Evolutionary conservation across 2,797 vertebrate species (phyloP), one percentile per base, ranked within the genome.

Genomic region (Otolemur crassicaudatus): DNA sequence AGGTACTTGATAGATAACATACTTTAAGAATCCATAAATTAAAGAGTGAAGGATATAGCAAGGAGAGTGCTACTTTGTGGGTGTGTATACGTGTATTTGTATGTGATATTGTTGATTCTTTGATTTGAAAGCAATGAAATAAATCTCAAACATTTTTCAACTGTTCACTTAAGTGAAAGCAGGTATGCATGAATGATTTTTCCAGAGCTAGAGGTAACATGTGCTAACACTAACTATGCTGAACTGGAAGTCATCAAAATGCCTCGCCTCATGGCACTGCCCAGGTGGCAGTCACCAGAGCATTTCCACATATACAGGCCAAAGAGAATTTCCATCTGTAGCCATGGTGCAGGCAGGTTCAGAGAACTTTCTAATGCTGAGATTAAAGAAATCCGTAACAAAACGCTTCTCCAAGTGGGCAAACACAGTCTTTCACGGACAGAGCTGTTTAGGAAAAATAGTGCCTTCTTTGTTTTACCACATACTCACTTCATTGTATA

Each of bases 401-500:
- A 84, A 96, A 94, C 6, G 2, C 84, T 72, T 70, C 94, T 81
- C 86, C 40, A 12, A 65, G 13, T 17, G 83, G 70, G 88, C 61
- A 94, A 87, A 94, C 77, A 94, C 61, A 17, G 87, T 29, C 87
- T 97, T 94, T 96, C 91, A 89, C 0, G 7, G 82, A 69, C 43
- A 60, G 53, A 49, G 49, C 69, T 84, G 58, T 87, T 96, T 88
- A 84, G 96, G 61, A 95, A 95, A 96, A 84, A 56, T 31, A 89
- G 49, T 19, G 23, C 70, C 58, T 22, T 37, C 76, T 96, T 97
- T 95, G 56, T 97, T 97, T 95, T 60, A 75, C 69, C 96, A 86
- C 72, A 91, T 61, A 82, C 82, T 93, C 81, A 90, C 53, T 92
- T 29, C 13, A 7, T 63, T 93, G 75, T 82, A 53, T 5, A 82